Conservation (phyloP, 2,888 invertebrate genomes). For the Sipunculus nudus region DNA sequence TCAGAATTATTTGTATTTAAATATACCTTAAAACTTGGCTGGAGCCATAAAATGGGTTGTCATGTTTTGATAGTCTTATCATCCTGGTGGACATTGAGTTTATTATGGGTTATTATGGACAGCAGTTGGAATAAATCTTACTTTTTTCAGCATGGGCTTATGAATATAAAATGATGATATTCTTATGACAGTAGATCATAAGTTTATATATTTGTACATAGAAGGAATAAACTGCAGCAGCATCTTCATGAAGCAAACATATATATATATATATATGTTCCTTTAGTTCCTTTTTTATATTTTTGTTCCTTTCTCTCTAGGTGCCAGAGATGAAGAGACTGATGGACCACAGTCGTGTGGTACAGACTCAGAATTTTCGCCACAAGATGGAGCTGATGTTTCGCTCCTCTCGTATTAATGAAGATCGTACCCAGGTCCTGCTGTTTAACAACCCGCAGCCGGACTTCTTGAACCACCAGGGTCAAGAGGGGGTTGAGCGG, state of each 20-base stretch:
- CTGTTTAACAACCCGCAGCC: constrained; percentile 58
- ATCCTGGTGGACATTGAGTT: too few relatives aligned
- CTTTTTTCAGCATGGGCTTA: too few relatives aligned
- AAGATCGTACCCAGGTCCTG: constrained; percentile 56
- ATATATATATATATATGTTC: background rate
- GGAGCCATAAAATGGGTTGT: too few relatives aligned
- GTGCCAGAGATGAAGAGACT: constrained; percentile 55
- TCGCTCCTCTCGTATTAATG: constrained; percentile 55
- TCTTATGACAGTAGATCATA: too few relatives aligned
- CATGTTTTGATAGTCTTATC: too few relatives aligned
- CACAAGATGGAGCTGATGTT: constrained; percentile 62
- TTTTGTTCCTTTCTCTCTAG: constrained; percentile 32
- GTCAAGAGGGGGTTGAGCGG: constrained; percentile 46
- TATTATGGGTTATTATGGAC: too few relatives aligned
- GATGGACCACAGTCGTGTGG: constrained; percentile 43
- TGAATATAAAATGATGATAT: too few relatives aligned
- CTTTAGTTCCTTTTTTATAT: background rate
- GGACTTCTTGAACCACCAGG: constrained; percentile 44
- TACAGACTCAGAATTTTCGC: constrained; percentile 46
- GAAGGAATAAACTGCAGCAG: background rate
- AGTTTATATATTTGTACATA: too few relatives aligned
- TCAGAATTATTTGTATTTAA: too few relatives aligned
- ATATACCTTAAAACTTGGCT: too few relatives aligned
- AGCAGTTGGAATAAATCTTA: too few relatives aligned
- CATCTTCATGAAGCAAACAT: too few relatives aligned